Evolutionary conservation across 2,888 invertebrate species (phyloP), one percentile per base, ranked within the genome.

Genomic region (Pinctada fucata): DNA sequence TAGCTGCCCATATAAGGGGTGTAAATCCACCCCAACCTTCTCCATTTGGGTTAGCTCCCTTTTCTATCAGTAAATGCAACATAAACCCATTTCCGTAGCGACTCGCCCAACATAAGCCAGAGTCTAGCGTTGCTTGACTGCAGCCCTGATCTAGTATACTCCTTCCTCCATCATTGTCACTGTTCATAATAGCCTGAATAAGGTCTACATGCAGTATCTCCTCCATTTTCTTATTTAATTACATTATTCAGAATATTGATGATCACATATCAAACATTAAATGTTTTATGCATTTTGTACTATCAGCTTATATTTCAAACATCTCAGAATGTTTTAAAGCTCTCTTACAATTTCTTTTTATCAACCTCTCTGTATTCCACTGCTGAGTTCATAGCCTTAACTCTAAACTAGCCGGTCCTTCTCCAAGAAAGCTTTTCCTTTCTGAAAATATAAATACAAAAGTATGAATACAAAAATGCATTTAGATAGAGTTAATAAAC

Each of bases 1-100:
- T 84, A 2, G 82, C 79, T 2, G 85, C 80, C 86, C 86, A 86
- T 2, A 86, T 79, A 4, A 87, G 78, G n/a, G 87, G 86, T 16
- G 86, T 84, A 72, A 85, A 85, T 31, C 87, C 87, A 68, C 85
- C 86, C 84, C 85, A 86, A 3, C 85, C 81, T 66, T 82, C 79
- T 4, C 80, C 83, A 78, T 86, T 85, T 31, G 78, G 77, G 73
- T 86, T 69, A 8, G 85, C 87, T 2, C 85, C 85, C 47, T 69
- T 67, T 1, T 81, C 75, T 8, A 86, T n/a, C 47, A 87, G 76
- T 2, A 77, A 64, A 8, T 76, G 63, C 5, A 84, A 79, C 52
- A 86, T 79, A 65, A 84, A 77, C 73, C 81, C 63, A 70, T 82
- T 73, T 63, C 86, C 87, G 58, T 85, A 82, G 52, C 87, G 81